Evolutionary conservation across 2,797 vertebrate species (phyloP).

Genomic region (Salarias fasciatus): DNA sequence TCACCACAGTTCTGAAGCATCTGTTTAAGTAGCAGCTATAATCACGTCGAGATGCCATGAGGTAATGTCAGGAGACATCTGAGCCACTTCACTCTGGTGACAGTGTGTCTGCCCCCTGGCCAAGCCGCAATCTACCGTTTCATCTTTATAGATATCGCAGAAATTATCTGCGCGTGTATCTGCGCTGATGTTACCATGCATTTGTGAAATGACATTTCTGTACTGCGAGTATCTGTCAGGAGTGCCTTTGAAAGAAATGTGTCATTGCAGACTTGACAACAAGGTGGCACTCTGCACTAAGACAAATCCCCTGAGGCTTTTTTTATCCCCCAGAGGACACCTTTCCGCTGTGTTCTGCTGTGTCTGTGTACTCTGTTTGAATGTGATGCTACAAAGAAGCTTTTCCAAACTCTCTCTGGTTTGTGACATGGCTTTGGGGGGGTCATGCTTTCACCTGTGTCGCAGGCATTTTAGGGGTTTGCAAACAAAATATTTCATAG

Average conservation of each 20-base stretch:
- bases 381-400: slow-evolving; percentile 42
- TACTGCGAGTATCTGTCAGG: slow-evolving; percentile 60
- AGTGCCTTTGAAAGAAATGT: slow-evolving; percentile 74
- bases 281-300: slow-evolving; percentile 89
- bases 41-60: slow-evolving; percentile 20
- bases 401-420: slow-evolving; percentile 29
- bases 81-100: slow-evolving; percentile 32
- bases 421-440: slow-evolving; percentile 27
- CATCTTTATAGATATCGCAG: slow-evolving; percentile 41
- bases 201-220: slow-evolving; percentile 52
- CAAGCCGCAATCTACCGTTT: slow-evolving; percentile 45
- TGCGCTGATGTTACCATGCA: slow-evolving; percentile 53
- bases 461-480: no score
- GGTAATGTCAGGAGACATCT: slow-evolving; percentile 37
- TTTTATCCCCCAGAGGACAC: slow-evolving; percentile 66
- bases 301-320: slow-evolving; percentile 82
- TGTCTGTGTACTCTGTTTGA: slow-evolving; percentile 40
- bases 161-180: slow-evolving; percentile 36
- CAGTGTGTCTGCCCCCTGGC: slow-evolving; percentile 38
- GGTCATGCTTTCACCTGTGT: not conserved
- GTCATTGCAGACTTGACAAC: slow-evolving; percentile 86
- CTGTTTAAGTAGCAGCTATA: not conserved
- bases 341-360: slow-evolving; percentile 57
- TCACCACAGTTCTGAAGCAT: slow-evolving; percentile 4
- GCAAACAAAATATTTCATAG: slow-evolving; percentile 2